Evolutionary conservation across 2,888 invertebrate species (phyloP), one percentile per base, ranked within the genome.

Genomic region (Athripsodes cinereus): DNA sequence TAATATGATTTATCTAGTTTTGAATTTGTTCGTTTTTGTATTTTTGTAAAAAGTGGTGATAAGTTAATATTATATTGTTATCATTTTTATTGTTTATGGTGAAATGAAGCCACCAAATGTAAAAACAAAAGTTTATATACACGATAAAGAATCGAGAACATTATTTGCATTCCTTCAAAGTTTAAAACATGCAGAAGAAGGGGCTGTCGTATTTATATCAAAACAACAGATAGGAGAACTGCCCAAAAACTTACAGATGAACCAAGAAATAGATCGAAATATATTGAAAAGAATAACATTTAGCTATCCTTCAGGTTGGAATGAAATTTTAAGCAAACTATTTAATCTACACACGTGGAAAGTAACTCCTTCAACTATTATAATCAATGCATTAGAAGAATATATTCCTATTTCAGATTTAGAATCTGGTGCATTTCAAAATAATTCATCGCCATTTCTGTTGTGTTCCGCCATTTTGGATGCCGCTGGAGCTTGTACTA

Each of bases 201-300:
- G 60, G 1, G 44, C 50, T 44, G 60, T 60, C 18, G 20, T 60
- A 1, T 60, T 46, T 18, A 46, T 59, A 31, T 40, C 60, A 8
- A 57, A 60, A 18, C 20, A 11, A 5, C 5, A 18, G n/a, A 60
- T 60, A 10, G 40, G 22, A 13, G 51, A 53, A 26, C 11, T 57
- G 13, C 56, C 56, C 21, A 34, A 35, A 18, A 46, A 53, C 13
- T n/a, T 44, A 8, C n/a, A 40, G 2, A 3, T 40, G 8, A 20
- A 21, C 1, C 2, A 16, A n/a, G 13, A 40, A 8, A 22, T 16
- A 3, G 57, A 56, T 19, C 53, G 53, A 31, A 34, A 57, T 16
- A 57, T 57, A 10, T 53, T 60, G 20, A 51, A 53, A 40, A 57
- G 57, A 21, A 57, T 60, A 19, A 57, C 50, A 18, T 60, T 60